phyloP scores from a whole-genome alignment of 1,140 invertebrate genomes.

The Proales similis region DNA sequence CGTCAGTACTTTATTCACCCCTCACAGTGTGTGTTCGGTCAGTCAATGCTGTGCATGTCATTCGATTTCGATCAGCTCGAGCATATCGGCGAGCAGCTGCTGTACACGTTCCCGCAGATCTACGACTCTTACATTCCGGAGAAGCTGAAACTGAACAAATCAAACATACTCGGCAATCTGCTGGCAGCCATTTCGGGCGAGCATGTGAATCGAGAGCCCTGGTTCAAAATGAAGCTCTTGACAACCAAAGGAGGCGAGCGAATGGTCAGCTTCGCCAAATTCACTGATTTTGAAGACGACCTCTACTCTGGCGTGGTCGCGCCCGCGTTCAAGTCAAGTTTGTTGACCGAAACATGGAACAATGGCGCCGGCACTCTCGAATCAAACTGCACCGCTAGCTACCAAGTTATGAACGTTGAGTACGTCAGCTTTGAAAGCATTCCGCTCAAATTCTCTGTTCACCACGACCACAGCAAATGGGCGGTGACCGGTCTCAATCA shows the following conservation, averaged over 20 bases:
- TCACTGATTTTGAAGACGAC: conserved; percentile 35
- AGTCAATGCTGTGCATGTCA: conserved; percentile 34
- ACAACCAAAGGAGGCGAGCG: conserved; percentile 14
- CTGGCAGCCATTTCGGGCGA: conserved; percentile 2
- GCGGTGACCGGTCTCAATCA: not conserved
- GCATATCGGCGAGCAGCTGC: conserved; percentile 10
- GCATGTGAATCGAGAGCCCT: conserved; percentile 10
- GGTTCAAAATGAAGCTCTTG: not conserved
- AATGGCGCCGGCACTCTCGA: conserved; percentile 24
- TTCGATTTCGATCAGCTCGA: conserved; percentile 34
- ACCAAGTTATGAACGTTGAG: conserved; percentile 22
- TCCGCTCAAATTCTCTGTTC: conserved; percentile 14
- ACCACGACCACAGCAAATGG: conserved; percentile 36
- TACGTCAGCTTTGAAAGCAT: not conserved
- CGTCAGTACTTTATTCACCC: conserved; percentile 14
- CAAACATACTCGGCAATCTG: conserved; percentile 9
- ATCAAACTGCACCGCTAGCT: conserved; percentile 16
- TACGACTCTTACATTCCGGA: conserved; percentile 35
- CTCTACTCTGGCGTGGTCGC: conserved; percentile 21
- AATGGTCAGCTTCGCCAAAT: conserved; percentile 19
- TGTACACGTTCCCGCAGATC: conserved; percentile 17
- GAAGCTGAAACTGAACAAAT: not conserved
- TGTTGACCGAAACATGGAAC: conserved; percentile 31
- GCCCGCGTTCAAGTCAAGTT: conserved; percentile 3
- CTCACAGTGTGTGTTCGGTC: conserved; percentile 34